Evolutionary conservation across 2,888 invertebrate genomes (phyloP).

Genomic region (Drosophila peninsularis): DNA sequence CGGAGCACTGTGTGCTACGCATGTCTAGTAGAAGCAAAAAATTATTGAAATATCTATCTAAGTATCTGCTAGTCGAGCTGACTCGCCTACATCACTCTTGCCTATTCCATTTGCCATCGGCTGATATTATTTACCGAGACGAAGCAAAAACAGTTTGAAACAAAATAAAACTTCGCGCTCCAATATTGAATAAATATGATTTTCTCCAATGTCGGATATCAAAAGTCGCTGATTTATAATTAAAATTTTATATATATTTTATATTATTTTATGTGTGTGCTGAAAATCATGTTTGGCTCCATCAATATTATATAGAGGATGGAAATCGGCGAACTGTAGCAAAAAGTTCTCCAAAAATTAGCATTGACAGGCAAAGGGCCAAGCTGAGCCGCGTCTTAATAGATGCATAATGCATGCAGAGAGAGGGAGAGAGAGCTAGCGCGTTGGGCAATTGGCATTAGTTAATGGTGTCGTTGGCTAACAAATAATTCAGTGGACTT

Average conservation of each 20-base stretch:
- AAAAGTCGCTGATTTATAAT: constrained; percentile 1
- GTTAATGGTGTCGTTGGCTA: constrained; percentile 15
- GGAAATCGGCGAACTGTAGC: neutral
- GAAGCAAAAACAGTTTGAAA: neutral
- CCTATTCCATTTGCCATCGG: neutral
- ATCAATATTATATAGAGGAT: constrained; percentile 11
- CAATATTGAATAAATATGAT: too few species aligned
- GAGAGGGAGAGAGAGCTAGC: neutral
- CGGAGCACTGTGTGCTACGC: too few species aligned
- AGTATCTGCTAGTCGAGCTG: neutral
- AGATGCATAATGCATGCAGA: constrained; percentile 3
- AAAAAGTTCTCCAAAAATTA: constrained; percentile 13
- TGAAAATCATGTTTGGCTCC: neutral
- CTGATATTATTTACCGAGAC: neutral
- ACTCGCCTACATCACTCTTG: neutral
- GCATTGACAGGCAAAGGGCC: constrained; percentile 22
- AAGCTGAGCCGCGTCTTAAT: neutral
- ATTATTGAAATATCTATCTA: too few species aligned
- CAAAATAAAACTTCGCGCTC: too few species aligned
- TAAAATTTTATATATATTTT: too few species aligned
- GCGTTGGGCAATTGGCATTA: neutral
- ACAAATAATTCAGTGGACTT: constrained; percentile 33
- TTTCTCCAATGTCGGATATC: too few species aligned
- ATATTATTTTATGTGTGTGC: too few species aligned
- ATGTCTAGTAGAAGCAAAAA: too few species aligned